These are phyloP conservation scores for Vanacampus margaritifer DNA, from an alignment of 2,113 vertebrate genomes.

Conservation along the genomic window DNA sequence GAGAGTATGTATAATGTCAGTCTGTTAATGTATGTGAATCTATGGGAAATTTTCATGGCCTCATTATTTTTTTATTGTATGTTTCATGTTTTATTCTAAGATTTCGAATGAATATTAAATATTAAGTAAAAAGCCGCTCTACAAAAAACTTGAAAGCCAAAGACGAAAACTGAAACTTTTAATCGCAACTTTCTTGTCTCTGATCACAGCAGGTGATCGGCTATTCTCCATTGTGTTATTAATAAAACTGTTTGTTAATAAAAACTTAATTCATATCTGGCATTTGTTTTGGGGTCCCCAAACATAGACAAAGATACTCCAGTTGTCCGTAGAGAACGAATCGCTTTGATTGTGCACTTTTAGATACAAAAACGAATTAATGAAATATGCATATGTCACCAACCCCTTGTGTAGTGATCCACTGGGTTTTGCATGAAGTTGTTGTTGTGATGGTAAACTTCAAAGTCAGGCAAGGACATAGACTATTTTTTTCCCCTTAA, in stretches of 20 bases:
- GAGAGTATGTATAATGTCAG: background rate
- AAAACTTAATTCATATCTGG: constrained; percentile 24
- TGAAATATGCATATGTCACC: constrained; percentile 6
- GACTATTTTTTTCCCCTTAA: background rate
- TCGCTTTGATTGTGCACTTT: constrained; percentile 1
- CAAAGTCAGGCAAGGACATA: background rate
- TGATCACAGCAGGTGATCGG: constrained; percentile 35
- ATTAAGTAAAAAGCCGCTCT: background rate
- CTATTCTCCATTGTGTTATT: constrained; percentile 38
- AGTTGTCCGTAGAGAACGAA: constrained; percentile 1
- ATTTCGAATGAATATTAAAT: constrained; percentile 1
- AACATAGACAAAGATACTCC: constrained; percentile 33
- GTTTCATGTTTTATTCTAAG: background rate
- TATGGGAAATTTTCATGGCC: background rate
- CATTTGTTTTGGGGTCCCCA: constrained; percentile 16
- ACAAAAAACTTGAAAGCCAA: background rate
- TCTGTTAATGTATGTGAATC: background rate
- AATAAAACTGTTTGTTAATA: constrained; percentile 36
- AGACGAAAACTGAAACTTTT: constrained; percentile 11
- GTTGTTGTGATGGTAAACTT: background rate
- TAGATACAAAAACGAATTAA: background rate
- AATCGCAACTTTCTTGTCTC: constrained; percentile 38
- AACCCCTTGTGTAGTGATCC: background rate
- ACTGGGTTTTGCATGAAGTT: constrained; percentile 3
- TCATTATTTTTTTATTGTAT: background rate